phyloP scores from a whole-genome alignment of 2,888 invertebrate genomes.

The Idaea biselata region DNA sequence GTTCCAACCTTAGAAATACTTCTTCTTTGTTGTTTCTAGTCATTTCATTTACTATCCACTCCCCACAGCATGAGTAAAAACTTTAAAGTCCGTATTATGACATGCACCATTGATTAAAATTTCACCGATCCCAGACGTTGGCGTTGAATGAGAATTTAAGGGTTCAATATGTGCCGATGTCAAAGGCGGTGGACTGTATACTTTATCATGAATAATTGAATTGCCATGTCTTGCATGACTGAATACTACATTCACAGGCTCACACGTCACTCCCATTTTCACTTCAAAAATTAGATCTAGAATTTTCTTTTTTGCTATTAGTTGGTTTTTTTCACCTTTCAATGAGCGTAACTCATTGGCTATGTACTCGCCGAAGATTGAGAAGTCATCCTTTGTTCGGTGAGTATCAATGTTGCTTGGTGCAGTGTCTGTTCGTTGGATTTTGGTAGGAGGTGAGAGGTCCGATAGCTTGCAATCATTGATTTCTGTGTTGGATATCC shows the following conservation, averaged over 20 bases:
- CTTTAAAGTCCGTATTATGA: constrained; percentile 71
- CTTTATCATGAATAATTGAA: constrained; percentile 52
- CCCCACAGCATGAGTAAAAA: constrained; percentile 55
- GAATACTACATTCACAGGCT: constrained; percentile 55
- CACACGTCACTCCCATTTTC: constrained; percentile 79
- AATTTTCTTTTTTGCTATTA: constrained; percentile 81
- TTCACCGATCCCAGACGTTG: constrained; percentile 63
- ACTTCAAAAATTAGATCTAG: constrained; percentile 82
- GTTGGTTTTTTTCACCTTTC: constrained; percentile 76
- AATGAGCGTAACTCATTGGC: constrained; percentile 81
- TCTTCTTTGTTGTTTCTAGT: too few relatives aligned
- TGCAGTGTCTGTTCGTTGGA: constrained; percentile 45
- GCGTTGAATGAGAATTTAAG: constrained; percentile 49
- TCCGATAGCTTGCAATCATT: constrained; percentile 51
- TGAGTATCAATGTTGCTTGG: constrained; percentile 46
- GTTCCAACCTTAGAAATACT: too few relatives aligned
- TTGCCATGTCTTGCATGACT: constrained; percentile 43
- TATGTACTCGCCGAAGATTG: constrained; percentile 81
- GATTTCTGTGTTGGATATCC: constrained; percentile 38
- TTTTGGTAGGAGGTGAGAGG: constrained; percentile 54
- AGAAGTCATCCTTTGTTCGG: constrained; percentile 73
- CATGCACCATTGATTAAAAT: constrained; percentile 68
- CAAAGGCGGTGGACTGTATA: constrained; percentile 56
- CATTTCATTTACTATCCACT: constrained; percentile 58
- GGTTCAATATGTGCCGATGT: constrained; percentile 61